Conservation (phyloP, 2,888 invertebrate species). For the Cotesia congregata region DNA sequence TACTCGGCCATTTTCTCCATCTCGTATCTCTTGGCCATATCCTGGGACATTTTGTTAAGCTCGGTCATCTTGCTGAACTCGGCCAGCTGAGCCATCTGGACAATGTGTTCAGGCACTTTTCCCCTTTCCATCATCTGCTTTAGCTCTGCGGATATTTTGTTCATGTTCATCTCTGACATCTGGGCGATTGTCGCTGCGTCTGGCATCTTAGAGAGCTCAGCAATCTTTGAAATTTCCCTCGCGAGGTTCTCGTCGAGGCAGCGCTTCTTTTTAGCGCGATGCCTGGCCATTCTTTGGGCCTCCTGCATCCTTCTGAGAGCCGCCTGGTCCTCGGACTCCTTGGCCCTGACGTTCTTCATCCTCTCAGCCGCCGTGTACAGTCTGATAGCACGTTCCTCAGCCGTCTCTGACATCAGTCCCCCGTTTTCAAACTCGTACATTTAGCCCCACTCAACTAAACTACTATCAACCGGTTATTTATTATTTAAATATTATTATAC, state of each 20-base stretch:
- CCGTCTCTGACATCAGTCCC: constrained; percentile 62
- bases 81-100: constrained; percentile 68
- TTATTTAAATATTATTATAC: background rate
- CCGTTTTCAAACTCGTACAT: constrained; percentile 58
- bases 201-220: constrained; percentile 65
- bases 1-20: constrained; percentile 69
- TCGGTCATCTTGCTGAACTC: constrained; percentile 69
- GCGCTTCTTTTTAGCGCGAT: constrained; percentile 68
- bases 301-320: constrained; percentile 67
- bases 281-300: constrained; percentile 68
- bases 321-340: constrained; percentile 67
- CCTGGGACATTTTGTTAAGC: constrained; percentile 66
- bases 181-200: constrained; percentile 66
- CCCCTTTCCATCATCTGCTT: constrained; percentile 70
- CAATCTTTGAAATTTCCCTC: constrained; percentile 67
- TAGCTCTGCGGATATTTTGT: constrained; percentile 68
- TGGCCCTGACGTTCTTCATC: constrained; percentile 67
- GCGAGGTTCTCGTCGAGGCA: constrained; percentile 67
- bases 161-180: constrained; percentile 69
- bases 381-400: constrained; percentile 64
- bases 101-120: constrained; percentile 68
- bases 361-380: constrained; percentile 62
- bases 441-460: constrained; percentile 55
- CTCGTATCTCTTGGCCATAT: constrained; percentile 67
- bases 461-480: constrained; percentile 7